phyloP scores from a whole-genome alignment of 35 echinoderm and acorn worm species.

The Apostichopus japonicus region DNA sequence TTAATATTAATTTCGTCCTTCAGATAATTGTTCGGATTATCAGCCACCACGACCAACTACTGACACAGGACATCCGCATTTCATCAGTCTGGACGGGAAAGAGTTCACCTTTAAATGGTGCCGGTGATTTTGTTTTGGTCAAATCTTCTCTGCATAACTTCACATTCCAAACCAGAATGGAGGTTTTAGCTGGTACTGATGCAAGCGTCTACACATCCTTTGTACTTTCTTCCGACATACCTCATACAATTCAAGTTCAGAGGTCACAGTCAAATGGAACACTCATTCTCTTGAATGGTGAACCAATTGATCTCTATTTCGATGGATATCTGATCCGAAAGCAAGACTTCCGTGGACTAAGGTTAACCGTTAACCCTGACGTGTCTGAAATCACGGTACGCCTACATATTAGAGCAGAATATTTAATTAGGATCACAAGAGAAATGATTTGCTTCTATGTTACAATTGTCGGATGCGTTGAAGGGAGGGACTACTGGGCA shows the following conservation, averaged over 20 bases:
- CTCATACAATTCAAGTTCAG: conserved; percentile 59
- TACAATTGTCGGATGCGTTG: conserved; percentile 50
- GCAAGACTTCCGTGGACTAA: conserved; percentile 37
- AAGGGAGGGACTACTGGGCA: conserved; percentile 68
- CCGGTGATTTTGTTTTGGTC: conserved; percentile 64
- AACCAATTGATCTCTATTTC: conserved; percentile 8
- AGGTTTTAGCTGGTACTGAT: conserved; percentile 34
- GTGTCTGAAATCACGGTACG: conserved; percentile 45
- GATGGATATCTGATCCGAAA: conserved; percentile 13
- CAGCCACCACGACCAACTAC: conserved; percentile 50
- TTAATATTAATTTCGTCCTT: conserved; percentile 64
- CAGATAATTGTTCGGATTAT: conserved; percentile 67
- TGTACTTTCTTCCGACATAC: conserved; percentile 44
- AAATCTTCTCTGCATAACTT: conserved; percentile 48
- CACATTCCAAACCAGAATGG: conserved; percentile 70
- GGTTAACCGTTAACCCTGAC: conserved; percentile 29
- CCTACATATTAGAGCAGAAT: conserved; percentile 21
- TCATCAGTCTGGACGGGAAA: conserved; percentile 61
- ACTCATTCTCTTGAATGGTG: conserved; percentile 16
- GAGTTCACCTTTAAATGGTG: conserved; percentile 79
- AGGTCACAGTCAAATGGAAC: conserved; percentile 38
- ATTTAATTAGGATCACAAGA: conserved; percentile 25
- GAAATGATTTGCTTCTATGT: conserved; percentile 67
- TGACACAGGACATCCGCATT: conserved; percentile 67
- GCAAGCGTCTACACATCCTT: conserved; percentile 67